A percentile compares a stretch with the other conserved stretches of the same genome.
Evolutionary conservation across 2,888 invertebrate genomes (phyloP).

Genomic region (Drosophila atripex): DNA sequence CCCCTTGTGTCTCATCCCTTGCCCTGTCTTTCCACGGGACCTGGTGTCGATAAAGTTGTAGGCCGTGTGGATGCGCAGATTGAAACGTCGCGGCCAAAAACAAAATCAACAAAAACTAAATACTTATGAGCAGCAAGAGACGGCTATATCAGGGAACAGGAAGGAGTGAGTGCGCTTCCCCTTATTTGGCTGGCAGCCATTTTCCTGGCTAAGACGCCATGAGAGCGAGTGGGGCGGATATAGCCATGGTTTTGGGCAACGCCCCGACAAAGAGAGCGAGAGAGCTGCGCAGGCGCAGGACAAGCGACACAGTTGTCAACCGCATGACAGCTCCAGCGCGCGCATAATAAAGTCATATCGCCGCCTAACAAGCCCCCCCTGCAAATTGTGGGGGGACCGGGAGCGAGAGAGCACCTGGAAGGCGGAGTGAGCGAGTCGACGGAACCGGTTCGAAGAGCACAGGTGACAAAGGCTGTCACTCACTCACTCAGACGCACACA

Average conservation of each 20-base stretch:
- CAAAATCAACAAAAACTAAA: constrained; percentile 74
- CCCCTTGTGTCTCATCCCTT: neutral
- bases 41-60: constrained; percentile 77
- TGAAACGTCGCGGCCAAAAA: constrained; percentile 78
- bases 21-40: constrained; percentile 11
- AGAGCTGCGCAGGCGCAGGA: constrained; percentile 49
- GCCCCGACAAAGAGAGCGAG: constrained; percentile 45
- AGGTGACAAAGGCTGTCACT: constrained; percentile 82
- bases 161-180: constrained; percentile 13
- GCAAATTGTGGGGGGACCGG: constrained; percentile 44
- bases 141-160: constrained; percentile 1
- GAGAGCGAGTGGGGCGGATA: constrained; percentile 50
- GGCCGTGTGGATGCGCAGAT: constrained; percentile 60
- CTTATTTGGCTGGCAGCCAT: constrained; percentile 72
- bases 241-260: constrained; percentile 34
- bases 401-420: constrained; percentile 19
- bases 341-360: constrained; percentile 80
- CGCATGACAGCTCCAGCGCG: constrained; percentile 73
- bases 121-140: constrained; percentile 62
- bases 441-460: constrained; percentile 74
- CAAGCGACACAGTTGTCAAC: constrained; percentile 80
- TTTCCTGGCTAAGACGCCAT: constrained; percentile 56
- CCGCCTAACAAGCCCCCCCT: constrained; percentile 75
- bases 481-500: constrained; percentile 29
- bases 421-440: constrained; percentile 28